A percentile compares a stretch with the other conserved stretches of the same genome.
phyloP scores from a whole-genome alignment of 2,888 invertebrate species.

The Ennomos fuscantarius region DNA sequence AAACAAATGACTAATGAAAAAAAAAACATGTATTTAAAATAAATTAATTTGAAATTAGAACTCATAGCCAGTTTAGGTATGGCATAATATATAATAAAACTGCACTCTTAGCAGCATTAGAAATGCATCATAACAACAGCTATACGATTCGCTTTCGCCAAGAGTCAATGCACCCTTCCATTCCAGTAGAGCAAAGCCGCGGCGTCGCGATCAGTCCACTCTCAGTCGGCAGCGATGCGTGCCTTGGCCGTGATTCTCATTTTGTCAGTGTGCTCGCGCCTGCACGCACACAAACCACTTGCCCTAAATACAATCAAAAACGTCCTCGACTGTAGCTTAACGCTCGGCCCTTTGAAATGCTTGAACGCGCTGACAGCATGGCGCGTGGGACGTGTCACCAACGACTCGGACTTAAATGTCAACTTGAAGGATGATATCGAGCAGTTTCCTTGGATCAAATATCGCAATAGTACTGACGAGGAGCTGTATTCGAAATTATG shows the following conservation, averaged over 20 bases:
- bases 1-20: no score
- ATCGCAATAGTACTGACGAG: constrained; percentile 71
- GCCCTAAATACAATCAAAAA: constrained; percentile 49
- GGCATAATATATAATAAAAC: constrained; percentile 2
- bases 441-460: constrained; percentile 74
- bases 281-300: constrained; percentile 50
- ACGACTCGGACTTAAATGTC: constrained; percentile 39
- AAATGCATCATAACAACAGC: constrained; percentile 14
- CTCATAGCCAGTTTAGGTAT: not conserved
- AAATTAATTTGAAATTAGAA: no score
- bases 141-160: constrained; percentile 52
- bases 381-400: constrained; percentile 72
- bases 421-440: constrained; percentile 60
- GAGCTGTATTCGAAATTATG: constrained; percentile 79
- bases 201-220: constrained; percentile 62
- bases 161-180: constrained; percentile 57
- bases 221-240: constrained; percentile 68
- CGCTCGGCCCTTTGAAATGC: constrained; percentile 81
- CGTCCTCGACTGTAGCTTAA: constrained; percentile 56
- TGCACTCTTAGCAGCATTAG: constrained; percentile 11
- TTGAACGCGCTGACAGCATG: constrained; percentile 83
- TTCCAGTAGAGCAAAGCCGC: constrained; percentile 49
- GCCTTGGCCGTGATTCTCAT: constrained; percentile 70
- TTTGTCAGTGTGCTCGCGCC: constrained; percentile 57
- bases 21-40: no score